Percentiles rank a stretch among this genome's conserved stretches.
Evolutionary conservation across 2,797 vertebrate genomes (phyloP).

Genomic region (Scyliorhinus canicula): DNA sequence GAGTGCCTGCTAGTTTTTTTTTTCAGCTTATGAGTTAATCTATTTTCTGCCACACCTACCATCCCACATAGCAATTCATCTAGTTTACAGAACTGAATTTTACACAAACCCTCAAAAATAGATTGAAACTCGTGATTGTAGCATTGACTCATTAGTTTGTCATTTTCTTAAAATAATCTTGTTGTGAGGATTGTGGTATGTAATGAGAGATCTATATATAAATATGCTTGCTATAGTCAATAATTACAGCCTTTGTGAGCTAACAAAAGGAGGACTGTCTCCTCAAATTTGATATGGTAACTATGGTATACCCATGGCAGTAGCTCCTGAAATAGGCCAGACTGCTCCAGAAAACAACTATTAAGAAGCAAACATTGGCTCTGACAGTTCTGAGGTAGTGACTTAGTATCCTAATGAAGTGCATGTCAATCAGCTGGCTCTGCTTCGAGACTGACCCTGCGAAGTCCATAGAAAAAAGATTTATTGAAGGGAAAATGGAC

Average conservation of each 20-base stretch:
- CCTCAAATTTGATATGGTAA: constrained; percentile 42
- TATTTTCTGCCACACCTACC: constrained; percentile 29
- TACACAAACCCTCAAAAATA: constrained; percentile 33
- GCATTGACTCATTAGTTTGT: constrained; percentile 35
- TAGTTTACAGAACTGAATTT: constrained; percentile 6
- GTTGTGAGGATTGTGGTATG: constrained; percentile 17
- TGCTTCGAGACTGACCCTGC: constrained; percentile 50
- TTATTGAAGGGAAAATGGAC: constrained; percentile 57
- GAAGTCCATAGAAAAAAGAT: constrained; percentile 47
- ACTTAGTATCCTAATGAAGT: constrained; percentile 58
- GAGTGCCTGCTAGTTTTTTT: background rate
- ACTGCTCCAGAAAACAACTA: constrained; percentile 62
- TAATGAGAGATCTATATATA: constrained; percentile 40
- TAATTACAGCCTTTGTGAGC: constrained; percentile 47
- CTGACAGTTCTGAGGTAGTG: constrained; percentile 45
- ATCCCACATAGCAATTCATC: constrained; percentile 32
- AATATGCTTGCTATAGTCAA: constrained; percentile 34
- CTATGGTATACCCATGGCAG: constrained; percentile 57
- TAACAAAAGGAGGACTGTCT: constrained; percentile 52
- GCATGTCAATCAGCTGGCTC: constrained; percentile 56
- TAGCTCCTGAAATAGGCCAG: constrained; percentile 63
- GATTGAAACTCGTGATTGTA: constrained; percentile 34
- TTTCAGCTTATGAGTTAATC: constrained; percentile 24
- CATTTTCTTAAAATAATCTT: constrained; percentile 39
- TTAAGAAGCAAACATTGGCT: constrained; percentile 57